Conservation (phyloP, 1,140 invertebrate species). For the Aphelenchoides fujianensis region DNA sequence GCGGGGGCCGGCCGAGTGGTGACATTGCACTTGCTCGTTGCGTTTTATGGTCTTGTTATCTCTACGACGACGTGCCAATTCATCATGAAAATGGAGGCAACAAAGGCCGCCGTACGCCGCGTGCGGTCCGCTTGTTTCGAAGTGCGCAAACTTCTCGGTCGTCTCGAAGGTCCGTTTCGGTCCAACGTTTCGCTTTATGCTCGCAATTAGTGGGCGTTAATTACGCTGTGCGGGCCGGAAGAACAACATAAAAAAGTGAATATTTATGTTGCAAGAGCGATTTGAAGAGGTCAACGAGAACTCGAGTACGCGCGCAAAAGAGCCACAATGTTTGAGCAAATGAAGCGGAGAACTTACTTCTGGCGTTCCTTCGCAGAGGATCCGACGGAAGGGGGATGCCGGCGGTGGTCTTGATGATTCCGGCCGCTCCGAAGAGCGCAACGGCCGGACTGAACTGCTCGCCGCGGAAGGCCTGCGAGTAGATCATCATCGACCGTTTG, state of each 20-base stretch:
- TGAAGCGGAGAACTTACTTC: conserved; percentile 15
- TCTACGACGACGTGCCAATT: conserved; percentile 2
- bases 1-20: no score
- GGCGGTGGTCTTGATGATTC: conserved; percentile 49
- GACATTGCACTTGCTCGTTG: background rate
- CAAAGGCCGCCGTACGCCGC: background rate
- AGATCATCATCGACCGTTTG: conserved; percentile 24
- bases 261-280: no score
- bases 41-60: conserved; percentile 5
- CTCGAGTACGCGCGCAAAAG: no score
- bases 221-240: no score
- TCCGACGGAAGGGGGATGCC: conserved; percentile 35
- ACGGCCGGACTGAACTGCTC: conserved; percentile 54
- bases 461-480: conserved; percentile 44
- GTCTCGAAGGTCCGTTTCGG: no score
- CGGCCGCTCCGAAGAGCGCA: conserved; percentile 51
- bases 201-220: no score
- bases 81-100: background rate
- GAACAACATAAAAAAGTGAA: no score
- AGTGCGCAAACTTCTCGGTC: background rate
- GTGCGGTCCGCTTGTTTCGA: background rate
- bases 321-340: no score
- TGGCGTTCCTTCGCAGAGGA: background rate
- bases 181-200: no score
- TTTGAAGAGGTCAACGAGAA: no score